Percentiles rank a stretch among this genome's conserved stretches.
Conservation (phyloP, 2,113 vertebrate genomes). For the Lathamus discolor region DNA sequence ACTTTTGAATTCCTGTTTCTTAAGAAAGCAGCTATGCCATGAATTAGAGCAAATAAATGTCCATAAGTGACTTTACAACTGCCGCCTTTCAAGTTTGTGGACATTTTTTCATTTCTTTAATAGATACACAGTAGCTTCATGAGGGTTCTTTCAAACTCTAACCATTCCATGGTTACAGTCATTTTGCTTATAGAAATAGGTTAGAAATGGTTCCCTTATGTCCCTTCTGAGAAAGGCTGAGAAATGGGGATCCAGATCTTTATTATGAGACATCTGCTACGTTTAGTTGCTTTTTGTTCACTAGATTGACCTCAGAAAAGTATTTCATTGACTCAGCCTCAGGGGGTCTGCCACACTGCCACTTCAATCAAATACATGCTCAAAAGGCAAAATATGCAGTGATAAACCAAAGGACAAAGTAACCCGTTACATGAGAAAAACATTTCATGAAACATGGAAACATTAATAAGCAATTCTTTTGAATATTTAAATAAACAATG, state of each 20-base stretch:
- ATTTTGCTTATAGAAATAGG: background rate
- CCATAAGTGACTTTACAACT: background rate
- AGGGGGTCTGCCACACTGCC: background rate
- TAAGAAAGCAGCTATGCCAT: background rate
- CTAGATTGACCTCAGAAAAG: background rate
- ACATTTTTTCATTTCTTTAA: background rate
- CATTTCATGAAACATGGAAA: background rate
- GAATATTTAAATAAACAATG: background rate
- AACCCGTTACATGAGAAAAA: background rate
- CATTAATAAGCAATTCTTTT: background rate
- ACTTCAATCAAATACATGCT: background rate
- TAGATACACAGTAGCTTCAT: background rate
- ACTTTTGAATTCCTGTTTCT: background rate
- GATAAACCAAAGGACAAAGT: background rate
- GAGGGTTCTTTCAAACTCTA: background rate
- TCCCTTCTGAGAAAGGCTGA: background rate
- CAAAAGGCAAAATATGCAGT: background rate
- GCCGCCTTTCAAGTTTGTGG: background rate
- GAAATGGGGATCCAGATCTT: background rate
- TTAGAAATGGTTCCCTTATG: background rate
- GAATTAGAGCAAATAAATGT: background rate
- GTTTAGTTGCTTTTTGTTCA: background rate
- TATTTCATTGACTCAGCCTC: background rate
- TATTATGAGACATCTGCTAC: background rate
- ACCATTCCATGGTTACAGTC: background rate